phyloP scores from a whole-genome alignment of 2,888 invertebrate genomes.

The Xylota segnis region DNA sequence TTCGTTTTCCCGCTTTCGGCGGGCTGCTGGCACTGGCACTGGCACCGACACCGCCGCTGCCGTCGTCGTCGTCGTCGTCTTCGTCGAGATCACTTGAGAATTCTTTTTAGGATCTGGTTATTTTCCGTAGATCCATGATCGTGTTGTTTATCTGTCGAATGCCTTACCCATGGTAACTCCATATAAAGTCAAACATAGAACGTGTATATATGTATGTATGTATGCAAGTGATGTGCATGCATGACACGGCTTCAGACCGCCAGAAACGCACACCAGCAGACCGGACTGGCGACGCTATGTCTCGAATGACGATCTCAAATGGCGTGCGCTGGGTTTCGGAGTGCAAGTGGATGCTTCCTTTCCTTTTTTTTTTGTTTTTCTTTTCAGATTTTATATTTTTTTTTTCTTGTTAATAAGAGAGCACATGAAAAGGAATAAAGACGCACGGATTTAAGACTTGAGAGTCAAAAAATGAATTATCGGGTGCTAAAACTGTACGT shows the following conservation, averaged over 20 bases:
- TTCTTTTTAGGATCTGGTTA: conserved; percentile 77
- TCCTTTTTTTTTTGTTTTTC: conserved; percentile 58
- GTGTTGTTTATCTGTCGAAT: conserved; percentile 75
- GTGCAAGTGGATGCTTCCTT: conserved; percentile 76
- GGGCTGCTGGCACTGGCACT: conserved; percentile 34
- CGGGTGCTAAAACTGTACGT: conserved; percentile 74
- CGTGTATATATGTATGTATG: conserved; percentile 21
- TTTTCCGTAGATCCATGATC: conserved; percentile 75
- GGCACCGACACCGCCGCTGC: conserved; percentile 13
- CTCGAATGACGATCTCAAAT: conserved; percentile 76
- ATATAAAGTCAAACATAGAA: conserved; percentile 73
- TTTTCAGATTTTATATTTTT: conserved; percentile 21
- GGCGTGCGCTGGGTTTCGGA: conserved; percentile 66
- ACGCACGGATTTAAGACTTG: conserved; percentile 62
- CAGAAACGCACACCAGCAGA: conserved; percentile 70
- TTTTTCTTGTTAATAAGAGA: conserved; percentile 41
- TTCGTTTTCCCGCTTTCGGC: conserved; percentile 67
- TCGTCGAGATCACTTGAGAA: conserved; percentile 73
- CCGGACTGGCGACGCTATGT: conserved; percentile 76
- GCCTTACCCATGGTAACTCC: conserved; percentile 72
- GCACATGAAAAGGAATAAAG: conserved; percentile 63
- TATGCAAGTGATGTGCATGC: conserved; percentile 2
- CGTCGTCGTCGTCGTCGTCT: conserved; percentile 10
- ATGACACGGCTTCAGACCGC: conserved; percentile 42
- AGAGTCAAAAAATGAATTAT: conserved; percentile 68